Percentiles rank a stretch among this genome's conserved stretches.
These are phyloP conservation scores for Prunella himalayana DNA, from an alignment of 2,113 vertebrate species.

Conservation along the genomic window DNA sequence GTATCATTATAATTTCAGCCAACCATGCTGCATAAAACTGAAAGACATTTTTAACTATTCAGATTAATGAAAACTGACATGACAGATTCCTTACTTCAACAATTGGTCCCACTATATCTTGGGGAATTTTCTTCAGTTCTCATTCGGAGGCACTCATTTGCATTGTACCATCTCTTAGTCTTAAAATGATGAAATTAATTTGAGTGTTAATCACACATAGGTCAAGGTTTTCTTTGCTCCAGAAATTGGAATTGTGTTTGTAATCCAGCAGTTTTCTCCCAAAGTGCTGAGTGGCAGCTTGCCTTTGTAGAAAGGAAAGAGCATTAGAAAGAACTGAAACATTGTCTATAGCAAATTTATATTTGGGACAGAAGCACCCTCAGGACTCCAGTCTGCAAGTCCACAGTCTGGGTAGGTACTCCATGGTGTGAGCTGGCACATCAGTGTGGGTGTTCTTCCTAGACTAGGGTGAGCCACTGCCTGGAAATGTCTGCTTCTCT, in stretches of 20 bases:
- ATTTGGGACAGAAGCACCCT: not conserved
- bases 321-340: not conserved
- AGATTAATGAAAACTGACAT: not conserved
- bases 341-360: not conserved
- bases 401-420: not conserved
- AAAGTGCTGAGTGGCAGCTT: not conserved
- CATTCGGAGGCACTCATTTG: not conserved
- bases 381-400: not conserved
- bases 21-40: not conserved
- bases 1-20: not conserved
- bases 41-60: not conserved
- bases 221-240: not conserved
- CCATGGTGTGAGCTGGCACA: accelerated
- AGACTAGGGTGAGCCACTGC: not conserved
- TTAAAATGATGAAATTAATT: not conserved
- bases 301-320: not conserved
- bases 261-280: not conserved
- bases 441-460: not conserved
- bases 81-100: not conserved
- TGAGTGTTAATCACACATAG: not conserved
- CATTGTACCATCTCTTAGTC: not conserved
- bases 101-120: not conserved
- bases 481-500: not conserved
- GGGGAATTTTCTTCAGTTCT: not conserved
- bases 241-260: not conserved